These are phyloP conservation scores for Nematopogon swammerdamellus DNA, from an alignment of 2,888 invertebrate genomes.

Conservation along the genomic window DNA sequence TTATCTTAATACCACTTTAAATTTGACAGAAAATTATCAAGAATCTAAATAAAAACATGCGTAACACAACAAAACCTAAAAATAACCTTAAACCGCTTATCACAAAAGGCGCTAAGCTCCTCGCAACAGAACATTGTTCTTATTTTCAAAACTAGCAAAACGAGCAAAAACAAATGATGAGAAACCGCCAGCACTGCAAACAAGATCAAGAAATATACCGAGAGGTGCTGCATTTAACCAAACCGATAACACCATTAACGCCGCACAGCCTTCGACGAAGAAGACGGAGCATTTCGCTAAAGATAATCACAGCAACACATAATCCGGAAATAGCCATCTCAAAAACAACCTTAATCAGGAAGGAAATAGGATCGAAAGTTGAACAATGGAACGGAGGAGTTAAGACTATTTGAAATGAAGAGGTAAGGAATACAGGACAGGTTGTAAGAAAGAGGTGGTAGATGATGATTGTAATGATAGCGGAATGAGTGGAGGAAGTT, in stretches of 20 bases:
- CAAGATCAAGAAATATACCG: slow-evolving; percentile 56
- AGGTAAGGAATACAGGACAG: background rate
- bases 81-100: no score
- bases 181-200: slow-evolving; percentile 45
- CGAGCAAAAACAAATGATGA: slow-evolving; percentile 41
- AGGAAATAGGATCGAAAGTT: background rate
- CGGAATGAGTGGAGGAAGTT: slow-evolving; percentile 54
- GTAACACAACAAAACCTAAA: no score
- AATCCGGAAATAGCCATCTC: no score
- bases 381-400: background rate
- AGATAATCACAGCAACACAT: no score
- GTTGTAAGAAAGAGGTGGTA: background rate
- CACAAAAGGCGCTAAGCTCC: background rate
- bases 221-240: slow-evolving; percentile 54
- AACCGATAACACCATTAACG: slow-evolving; percentile 55
- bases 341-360: no score
- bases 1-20: no score
- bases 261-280: slow-evolving; percentile 36
- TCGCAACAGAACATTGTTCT: slow-evolving; percentile 19
- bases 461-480: slow-evolving; percentile 42
- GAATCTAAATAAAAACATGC: no score
- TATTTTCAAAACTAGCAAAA: slow-evolving; percentile 57
- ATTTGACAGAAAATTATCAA: no score
- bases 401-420: background rate
- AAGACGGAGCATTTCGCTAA: slow-evolving; percentile 21